Base-by-base conservation (phyloP, 2,113 vertebrate genomes). In the Cercopithecus mona region DNA sequence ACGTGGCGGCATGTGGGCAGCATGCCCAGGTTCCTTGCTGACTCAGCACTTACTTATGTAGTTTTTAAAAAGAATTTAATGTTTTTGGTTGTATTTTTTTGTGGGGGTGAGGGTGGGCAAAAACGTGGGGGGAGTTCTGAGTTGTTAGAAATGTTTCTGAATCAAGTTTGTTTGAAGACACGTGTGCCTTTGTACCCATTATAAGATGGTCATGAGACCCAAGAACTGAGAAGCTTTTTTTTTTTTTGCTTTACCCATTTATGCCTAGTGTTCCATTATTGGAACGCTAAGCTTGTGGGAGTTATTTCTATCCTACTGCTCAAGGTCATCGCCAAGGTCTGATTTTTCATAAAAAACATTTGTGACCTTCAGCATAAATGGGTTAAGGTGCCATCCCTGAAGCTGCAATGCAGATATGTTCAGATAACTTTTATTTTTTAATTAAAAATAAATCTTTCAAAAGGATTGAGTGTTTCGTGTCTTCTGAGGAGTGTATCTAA, bases 351-450 rank as follows among this genome's bases (percentile, higher is more conserved):
- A 64, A 64, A 64, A 64, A 64, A 64, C 12, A 64, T 32, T 30
- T 64, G 30, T 13, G 27, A 64, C 61, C 61, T 64, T 64, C 12
- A 13, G 61, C 61, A 32, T 64, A 64, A 64, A 64, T 32, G 27
- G 61, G 55, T 98, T 89, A 92, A 97, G 97, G 94, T 98, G 91
- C 55, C 95, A 93, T 98, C 98, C 98, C 95, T 96, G 94, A 98
- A 98, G 97, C 97, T 98, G 98, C 98, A 97, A 98, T 94, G 85
- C 97, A 98, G 98, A 98, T 98, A 98, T 98, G 98, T 98, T 98
- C 98, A 99, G 98, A 99, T 98, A 98, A 98, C 98, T 76, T 99
- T 98, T 99, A 99, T 99, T 99, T 99, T 99, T 99, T 99, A 99
- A 99, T 98, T 98, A 99, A 99, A 99, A 97, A 97, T 95, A 99